A percentile compares a stretch with the other conserved stretches of the same genome.
phyloP scores from a whole-genome alignment of 2,888 invertebrate genomes.

The Rapana venosa region DNA sequence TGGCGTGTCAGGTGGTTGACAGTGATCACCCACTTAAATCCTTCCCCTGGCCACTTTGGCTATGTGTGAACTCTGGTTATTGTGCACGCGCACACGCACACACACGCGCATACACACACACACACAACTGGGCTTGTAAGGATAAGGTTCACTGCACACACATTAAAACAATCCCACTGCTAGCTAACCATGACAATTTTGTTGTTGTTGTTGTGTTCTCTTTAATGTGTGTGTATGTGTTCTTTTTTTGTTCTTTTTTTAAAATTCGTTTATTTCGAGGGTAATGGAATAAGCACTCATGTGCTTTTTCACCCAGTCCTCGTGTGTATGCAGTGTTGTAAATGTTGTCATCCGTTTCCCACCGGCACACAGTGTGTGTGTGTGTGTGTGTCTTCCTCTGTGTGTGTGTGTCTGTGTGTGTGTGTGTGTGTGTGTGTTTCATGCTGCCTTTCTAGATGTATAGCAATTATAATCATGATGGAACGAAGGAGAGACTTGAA shows the following conservation, averaged over 20 bases:
- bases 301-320: no score
- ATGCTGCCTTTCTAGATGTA: no score
- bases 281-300: background rate
- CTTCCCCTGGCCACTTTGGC: background rate
- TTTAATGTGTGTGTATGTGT: background rate
- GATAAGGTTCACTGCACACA: background rate
- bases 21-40: background rate
- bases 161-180: background rate
- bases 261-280: background rate
- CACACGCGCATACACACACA: background rate
- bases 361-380: no score
- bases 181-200: background rate
- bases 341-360: no score
- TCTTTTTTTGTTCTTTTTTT: background rate
- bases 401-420: background rate
- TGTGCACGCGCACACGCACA: no score
- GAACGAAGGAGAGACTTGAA: background rate
- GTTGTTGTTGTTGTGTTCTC: background rate
- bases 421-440: background rate
- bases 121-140: background rate
- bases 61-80: no score
- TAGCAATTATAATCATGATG: background rate
- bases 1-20: background rate
- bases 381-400: background rate
- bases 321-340: background rate